Percentiles rank a stretch among this genome's conserved stretches.
phyloP scores from a whole-genome alignment of 2,113 vertebrate species.

The Circaetus cinerascens region DNA sequence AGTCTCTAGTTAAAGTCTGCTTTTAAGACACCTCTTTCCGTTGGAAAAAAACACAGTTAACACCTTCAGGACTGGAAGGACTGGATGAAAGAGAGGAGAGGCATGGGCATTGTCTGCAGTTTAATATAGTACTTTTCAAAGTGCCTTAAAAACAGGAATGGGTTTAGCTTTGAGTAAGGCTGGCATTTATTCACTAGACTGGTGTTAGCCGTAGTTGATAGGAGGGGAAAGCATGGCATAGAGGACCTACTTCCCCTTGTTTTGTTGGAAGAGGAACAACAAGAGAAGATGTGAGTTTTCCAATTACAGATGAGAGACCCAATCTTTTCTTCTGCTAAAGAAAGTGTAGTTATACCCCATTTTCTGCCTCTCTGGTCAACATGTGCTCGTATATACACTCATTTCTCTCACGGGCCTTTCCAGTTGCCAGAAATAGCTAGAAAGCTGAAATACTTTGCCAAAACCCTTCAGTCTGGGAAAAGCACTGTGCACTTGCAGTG shows the following conservation, averaged over 20 bases:
- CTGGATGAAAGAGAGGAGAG: not conserved
- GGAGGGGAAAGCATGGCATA: not conserved
- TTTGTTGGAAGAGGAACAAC: not conserved
- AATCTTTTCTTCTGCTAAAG: not conserved
- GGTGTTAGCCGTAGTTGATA: not conserved
- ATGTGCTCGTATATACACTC: not conserved
- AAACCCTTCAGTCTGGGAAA: not conserved
- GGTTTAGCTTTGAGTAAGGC: not conserved
- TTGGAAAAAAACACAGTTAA: not conserved
- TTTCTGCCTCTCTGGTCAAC: not conserved
- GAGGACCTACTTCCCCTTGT: not conserved
- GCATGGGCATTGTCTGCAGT: not conserved
- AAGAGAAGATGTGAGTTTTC: not conserved
- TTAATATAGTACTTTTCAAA: not conserved
- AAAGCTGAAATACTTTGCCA: not conserved
- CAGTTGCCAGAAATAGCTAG: not conserved
- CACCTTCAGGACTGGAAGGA: not conserved
- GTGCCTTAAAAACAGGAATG: not conserved
- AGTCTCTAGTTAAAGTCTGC: not conserved
- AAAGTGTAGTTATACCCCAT: not conserved
- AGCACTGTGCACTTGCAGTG: not conserved
- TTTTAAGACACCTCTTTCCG: not conserved
- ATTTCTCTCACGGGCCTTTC: not conserved
- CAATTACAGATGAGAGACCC: not conserved
- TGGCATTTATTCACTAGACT: not conserved